A percentile compares a stretch with the other conserved stretches of the same genome.
Evolutionary conservation across 1,140 invertebrate genomes (phyloP).

Genomic region (Macrosteles quadrilineatus): DNA sequence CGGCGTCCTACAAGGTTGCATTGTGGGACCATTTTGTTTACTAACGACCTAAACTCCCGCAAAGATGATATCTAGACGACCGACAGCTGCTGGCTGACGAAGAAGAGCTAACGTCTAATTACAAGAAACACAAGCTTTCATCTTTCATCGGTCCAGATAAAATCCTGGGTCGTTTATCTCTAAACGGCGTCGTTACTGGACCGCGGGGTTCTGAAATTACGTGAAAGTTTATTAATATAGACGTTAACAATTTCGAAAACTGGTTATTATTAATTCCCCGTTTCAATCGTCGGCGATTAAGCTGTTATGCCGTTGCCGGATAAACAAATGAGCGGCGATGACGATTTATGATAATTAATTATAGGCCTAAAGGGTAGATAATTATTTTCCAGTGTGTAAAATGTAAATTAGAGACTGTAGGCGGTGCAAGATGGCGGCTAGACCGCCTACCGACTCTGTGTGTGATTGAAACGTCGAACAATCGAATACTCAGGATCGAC

Average conservation of each 20-base stretch:
- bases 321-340: slow-evolving; percentile 27
- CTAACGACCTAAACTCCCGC: no score
- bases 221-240: slow-evolving; percentile 25
- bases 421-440: slow-evolving; percentile 14
- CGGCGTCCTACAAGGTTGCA: no score
- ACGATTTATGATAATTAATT: slow-evolving; percentile 32
- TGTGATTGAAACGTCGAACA: no score
- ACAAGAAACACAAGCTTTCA: no score
- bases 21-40: no score
- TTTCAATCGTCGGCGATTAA: slow-evolving; percentile 16
- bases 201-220: slow-evolving; percentile 3
- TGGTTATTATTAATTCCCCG: slow-evolving; percentile 21
- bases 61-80: no score
- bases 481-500: no score
- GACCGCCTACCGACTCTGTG: no score
- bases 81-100: no score
- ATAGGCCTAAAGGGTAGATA: slow-evolving; percentile 27
- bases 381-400: slow-evolving; percentile 32
- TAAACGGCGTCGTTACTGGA: not conserved
- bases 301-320: slow-evolving; percentile 15
- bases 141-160: no score
- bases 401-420: slow-evolving; percentile 22
- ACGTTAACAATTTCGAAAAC: slow-evolving; percentile 26
- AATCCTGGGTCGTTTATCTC: no score
- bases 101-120: no score